phyloP scores from a whole-genome alignment of 2,888 invertebrate species.

The Idaea biselata region DNA sequence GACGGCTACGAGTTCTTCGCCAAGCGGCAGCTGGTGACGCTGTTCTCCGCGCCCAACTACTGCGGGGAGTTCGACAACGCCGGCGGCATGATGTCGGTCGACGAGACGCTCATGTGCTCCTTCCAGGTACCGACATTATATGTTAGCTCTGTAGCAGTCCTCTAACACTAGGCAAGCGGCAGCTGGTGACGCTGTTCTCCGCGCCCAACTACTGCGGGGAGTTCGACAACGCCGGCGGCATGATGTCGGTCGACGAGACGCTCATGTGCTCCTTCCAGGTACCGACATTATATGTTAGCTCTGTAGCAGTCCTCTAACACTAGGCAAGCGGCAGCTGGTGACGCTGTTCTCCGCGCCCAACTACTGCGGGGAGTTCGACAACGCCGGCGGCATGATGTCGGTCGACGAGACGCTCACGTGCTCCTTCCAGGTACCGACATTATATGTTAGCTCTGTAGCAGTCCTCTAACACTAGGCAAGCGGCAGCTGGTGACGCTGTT shows the following conservation, averaged over 20 bases:
- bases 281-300: too few relatives aligned
- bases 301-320: too few relatives aligned
- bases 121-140: slow-evolving; percentile 91
- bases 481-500: slow-evolving; percentile 98
- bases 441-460: too few relatives aligned
- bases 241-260: slow-evolving; percentile 99
- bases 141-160: too few relatives aligned
- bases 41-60: slow-evolving; percentile 99
- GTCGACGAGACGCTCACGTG: slow-evolving; percentile 99
- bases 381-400: slow-evolving; percentile 99
- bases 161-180: slow-evolving; percentile 98
- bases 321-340: slow-evolving; percentile 98
- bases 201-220: slow-evolving; percentile 99
- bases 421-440: slow-evolving; percentile 93
- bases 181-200: slow-evolving; percentile 98
- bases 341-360: slow-evolving; percentile 99
- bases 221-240: slow-evolving; percentile 99
- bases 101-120: slow-evolving; percentile 99
- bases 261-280: slow-evolving; percentile 99
- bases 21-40: slow-evolving; percentile 97
- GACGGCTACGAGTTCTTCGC: slow-evolving; percentile 99
- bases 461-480: too few relatives aligned
- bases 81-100: slow-evolving; percentile 99
- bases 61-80: slow-evolving; percentile 99
- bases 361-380: slow-evolving; percentile 99